These are phyloP conservation scores for Pseudomyrmex gracilis DNA, from an alignment of 1,140 invertebrate species.

Conservation along the genomic window DNA sequence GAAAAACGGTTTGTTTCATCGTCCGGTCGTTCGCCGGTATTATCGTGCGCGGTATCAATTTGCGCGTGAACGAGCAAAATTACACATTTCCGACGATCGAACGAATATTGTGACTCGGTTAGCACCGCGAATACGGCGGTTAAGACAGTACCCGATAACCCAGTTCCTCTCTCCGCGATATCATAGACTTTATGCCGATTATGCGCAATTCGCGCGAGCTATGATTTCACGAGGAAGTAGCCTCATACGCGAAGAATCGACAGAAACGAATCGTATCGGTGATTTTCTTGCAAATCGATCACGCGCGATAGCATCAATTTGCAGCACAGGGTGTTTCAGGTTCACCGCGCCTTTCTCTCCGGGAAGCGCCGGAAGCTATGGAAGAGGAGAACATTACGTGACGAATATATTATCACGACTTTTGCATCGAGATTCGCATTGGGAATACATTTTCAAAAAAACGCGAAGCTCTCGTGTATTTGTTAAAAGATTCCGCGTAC, in stretches of 20 bases:
- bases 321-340: slow-evolving; percentile 2
- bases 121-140: slow-evolving; percentile 31
- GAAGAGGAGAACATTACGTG: not conserved
- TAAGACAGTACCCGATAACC: slow-evolving; percentile 49
- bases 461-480: too few species aligned
- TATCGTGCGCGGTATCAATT: slow-evolving; percentile 42
- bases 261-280: slow-evolving; percentile 21
- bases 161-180: slow-evolving; percentile 29
- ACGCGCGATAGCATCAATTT: slow-evolving; percentile 31
- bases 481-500: not conserved
- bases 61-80: slow-evolving; percentile 34
- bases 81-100: slow-evolving; percentile 34
- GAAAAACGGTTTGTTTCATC: not conserved
- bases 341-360: slow-evolving; percentile 30
- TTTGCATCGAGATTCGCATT: not conserved
- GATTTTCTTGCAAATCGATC: slow-evolving; percentile 38
- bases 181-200: slow-evolving; percentile 46
- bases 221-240: slow-evolving; percentile 36
- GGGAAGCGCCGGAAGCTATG: not conserved
- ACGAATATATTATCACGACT: not conserved
- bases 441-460: not conserved
- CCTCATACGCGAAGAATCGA: not conserved
- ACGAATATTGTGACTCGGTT: slow-evolving; percentile 52
- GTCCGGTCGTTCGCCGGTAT: not conserved
- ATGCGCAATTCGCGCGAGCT: slow-evolving; percentile 39